These are phyloP conservation scores for Kryphioiulus occultus DNA, from an alignment of 2,888 invertebrate species.

Conservation along the genomic window DNA sequence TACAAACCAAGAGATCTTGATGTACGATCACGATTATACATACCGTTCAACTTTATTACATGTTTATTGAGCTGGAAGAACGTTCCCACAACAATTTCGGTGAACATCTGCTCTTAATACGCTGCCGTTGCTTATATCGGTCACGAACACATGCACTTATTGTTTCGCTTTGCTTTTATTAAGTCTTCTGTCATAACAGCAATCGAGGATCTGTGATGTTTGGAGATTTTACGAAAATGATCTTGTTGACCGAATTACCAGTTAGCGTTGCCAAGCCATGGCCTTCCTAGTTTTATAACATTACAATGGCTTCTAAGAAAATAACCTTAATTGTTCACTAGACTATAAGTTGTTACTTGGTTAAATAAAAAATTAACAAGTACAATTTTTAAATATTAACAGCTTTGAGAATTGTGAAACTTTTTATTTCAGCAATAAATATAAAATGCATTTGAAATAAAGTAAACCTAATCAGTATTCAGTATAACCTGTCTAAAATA, in stretches of 20 bases:
- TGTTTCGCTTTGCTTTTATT: neutral
- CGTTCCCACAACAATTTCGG: neutral
- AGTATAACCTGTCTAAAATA: no score
- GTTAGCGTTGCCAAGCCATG: neutral
- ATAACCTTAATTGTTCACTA: no score
- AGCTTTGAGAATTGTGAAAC: no score
- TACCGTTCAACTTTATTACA: neutral
- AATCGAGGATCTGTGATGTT: neutral
- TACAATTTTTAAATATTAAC: no score
- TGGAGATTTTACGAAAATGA: neutral
- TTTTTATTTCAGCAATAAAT: no score
- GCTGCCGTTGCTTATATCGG: neutral
- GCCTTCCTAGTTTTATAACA: neutral
- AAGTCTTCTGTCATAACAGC: neutral
- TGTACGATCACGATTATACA: neutral
- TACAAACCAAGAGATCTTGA: neutral
- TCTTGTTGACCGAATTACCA: neutral
- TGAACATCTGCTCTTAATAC: neutral
- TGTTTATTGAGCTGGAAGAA: neutral
- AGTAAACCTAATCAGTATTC: no score
- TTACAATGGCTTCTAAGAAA: no score
- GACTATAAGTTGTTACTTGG: no score
- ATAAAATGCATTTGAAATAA: no score
- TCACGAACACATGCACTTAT: neutral
- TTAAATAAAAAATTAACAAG: no score